Conservation (phyloP, 2,113 vertebrate species). For the Psittacus erithacus region DNA sequence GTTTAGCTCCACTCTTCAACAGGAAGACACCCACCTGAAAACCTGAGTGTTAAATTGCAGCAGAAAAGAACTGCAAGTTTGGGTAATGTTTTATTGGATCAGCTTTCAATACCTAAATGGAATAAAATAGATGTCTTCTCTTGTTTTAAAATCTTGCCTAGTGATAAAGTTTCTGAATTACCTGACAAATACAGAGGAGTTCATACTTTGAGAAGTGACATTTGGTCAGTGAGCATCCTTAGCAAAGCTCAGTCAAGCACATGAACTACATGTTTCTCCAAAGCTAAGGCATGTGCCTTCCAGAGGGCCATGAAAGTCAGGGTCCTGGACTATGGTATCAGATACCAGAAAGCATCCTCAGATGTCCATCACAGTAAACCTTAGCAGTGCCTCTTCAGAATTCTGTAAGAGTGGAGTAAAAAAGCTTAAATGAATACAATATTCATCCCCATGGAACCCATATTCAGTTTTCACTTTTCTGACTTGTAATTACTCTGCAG, state of each 20-base stretch:
- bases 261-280: rapidly evolving
- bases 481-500: background rate
- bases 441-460: background rate
- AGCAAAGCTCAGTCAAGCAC: background rate
- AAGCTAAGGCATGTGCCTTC: background rate
- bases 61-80: background rate
- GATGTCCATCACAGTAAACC: background rate
- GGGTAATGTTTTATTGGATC: background rate
- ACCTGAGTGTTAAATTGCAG: background rate
- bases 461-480: background rate
- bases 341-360: background rate
- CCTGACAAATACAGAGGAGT: background rate
- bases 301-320: background rate
- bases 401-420: background rate
- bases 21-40: background rate
- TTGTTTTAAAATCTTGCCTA: background rate
- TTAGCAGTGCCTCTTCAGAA: background rate
- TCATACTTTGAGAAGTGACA: background rate
- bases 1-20: background rate
- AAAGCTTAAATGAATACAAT: background rate
- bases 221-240: background rate
- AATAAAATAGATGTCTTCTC: background rate
- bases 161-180: background rate
- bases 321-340: background rate
- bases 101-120: background rate